Evolutionary conservation across 2,888 invertebrate genomes (phyloP).

Genomic region (Nudaria mundana): DNA sequence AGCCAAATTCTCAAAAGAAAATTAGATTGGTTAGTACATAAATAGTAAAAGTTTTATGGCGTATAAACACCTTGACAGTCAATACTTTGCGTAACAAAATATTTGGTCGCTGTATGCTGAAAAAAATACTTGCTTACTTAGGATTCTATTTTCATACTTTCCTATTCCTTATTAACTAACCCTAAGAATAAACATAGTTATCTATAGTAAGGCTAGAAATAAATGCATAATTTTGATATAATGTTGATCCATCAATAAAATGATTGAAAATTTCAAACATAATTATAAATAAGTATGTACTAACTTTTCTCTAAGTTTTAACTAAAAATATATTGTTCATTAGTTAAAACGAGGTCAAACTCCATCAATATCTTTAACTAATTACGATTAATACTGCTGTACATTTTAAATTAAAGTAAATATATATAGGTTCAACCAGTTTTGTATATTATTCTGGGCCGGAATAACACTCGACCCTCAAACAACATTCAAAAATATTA

Average conservation of each 20-base stretch:
- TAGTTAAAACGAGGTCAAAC: too few relatives aligned
- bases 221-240: slow-evolving; percentile 24
- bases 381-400: slow-evolving; percentile 29
- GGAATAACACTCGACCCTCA: too few relatives aligned
- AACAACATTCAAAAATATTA: too few relatives aligned
- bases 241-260: not conserved
- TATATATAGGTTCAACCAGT: too few relatives aligned
- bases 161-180: not conserved
- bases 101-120: slow-evolving; percentile 70
- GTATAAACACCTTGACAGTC: slow-evolving; percentile 14
- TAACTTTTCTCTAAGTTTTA: slow-evolving; percentile 20
- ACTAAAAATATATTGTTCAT: too few relatives aligned
- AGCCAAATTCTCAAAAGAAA: too few relatives aligned
- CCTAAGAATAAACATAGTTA: slow-evolving; percentile 1
- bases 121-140: slow-evolving; percentile 22
- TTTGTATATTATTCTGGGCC: too few relatives aligned
- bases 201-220: slow-evolving; percentile 18
- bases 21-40: too few relatives aligned
- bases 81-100: slow-evolving; percentile 40
- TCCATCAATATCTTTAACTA: slow-evolving; percentile 9
- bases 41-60: slow-evolving; percentile 12
- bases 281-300: slow-evolving; percentile 1
- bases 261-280: slow-evolving; percentile 6
- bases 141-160: not conserved
- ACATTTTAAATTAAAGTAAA: slow-evolving; percentile 12